These are phyloP conservation scores for Pavo muticus DNA, from an alignment of 2,113 vertebrate genomes.

Conservation along the genomic window DNA sequence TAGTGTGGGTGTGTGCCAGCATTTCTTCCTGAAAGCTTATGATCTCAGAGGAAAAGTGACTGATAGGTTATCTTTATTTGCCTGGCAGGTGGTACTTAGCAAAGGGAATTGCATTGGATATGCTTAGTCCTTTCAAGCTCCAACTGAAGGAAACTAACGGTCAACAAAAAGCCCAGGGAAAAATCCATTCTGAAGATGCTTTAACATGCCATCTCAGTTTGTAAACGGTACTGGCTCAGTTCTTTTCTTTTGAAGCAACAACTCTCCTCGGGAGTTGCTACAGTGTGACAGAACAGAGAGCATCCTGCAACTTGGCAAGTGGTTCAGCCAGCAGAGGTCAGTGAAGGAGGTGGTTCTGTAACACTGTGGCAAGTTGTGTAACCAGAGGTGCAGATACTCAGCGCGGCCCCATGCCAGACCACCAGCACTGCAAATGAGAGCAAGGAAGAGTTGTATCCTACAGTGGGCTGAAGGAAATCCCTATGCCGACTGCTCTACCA, in stretches of 20 bases:
- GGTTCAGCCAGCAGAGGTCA: neutral
- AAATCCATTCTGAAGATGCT: constrained; percentile 19
- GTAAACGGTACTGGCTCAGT: constrained; percentile 31
- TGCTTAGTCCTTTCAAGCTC: neutral
- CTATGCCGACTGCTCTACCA: neutral
- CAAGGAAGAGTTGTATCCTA: neutral
- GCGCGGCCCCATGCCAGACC: neutral
- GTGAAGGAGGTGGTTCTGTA: neutral
- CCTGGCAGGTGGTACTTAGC: constrained; percentile 35
- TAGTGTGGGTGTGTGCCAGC: neutral
- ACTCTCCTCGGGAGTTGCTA: neutral
- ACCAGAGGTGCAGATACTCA: neutral
- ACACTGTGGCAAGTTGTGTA: neutral
- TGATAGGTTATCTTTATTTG: constrained; percentile 25
- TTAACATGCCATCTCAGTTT: neutral
- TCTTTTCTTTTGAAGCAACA: neutral
- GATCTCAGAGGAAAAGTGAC: neutral
- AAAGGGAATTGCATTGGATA: neutral
- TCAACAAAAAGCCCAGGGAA: constrained; percentile 29
- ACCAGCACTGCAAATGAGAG: neutral
- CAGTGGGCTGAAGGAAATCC: neutral
- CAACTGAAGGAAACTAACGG: constrained; percentile 30
- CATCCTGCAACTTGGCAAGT: neutral
- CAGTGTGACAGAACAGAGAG: constrained; percentile 22
- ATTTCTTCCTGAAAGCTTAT: constrained; percentile 4